A percentile compares a stretch with the other conserved stretches of the same genome.
Conservation (phyloP, 2,888 invertebrate genomes). For the Eulithis testata region DNA sequence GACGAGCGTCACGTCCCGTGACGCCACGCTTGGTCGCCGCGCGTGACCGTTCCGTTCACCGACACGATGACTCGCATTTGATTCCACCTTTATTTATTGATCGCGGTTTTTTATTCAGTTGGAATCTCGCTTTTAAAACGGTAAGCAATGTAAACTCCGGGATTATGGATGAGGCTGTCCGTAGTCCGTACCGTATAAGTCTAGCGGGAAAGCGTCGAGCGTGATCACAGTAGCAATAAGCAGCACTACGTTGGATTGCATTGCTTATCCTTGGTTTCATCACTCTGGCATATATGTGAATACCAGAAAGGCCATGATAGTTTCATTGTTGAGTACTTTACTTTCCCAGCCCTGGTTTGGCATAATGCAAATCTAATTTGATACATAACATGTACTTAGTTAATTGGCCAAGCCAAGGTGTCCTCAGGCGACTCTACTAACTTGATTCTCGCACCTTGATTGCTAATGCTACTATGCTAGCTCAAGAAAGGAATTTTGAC, state of each 20-base stretch:
- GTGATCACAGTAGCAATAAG: slow-evolving; percentile 21
- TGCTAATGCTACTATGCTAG: too few species aligned
- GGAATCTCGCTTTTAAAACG: slow-evolving; percentile 75
- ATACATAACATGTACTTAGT: neutral
- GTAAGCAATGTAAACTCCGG: slow-evolving; percentile 50
- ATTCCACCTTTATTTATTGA: slow-evolving; percentile 62
- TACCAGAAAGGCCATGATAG: neutral
- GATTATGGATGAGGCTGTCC: slow-evolving; percentile 43
- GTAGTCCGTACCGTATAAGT: neutral
- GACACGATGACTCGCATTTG: slow-evolving; percentile 73
- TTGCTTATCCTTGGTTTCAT: neutral
- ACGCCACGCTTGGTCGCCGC: slow-evolving; percentile 59
- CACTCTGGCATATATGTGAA: neutral
- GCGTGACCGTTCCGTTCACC: slow-evolving; percentile 79
- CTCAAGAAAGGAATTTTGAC: too few species aligned
- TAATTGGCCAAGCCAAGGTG: neutral
- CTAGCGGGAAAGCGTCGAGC: slow-evolving; percentile 14
- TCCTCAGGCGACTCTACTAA: neutral
- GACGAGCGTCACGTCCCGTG: slow-evolving; percentile 67
- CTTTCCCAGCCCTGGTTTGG: neutral
- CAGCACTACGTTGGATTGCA: neutral
- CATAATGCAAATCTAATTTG: slow-evolving; percentile 6
- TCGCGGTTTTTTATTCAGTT: slow-evolving; percentile 60
- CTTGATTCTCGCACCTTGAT: neutral
- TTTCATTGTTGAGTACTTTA: neutral